phyloP scores from a whole-genome alignment of 2,113 vertebrate genomes.

The Ornithorhynchus anatinus region DNA sequence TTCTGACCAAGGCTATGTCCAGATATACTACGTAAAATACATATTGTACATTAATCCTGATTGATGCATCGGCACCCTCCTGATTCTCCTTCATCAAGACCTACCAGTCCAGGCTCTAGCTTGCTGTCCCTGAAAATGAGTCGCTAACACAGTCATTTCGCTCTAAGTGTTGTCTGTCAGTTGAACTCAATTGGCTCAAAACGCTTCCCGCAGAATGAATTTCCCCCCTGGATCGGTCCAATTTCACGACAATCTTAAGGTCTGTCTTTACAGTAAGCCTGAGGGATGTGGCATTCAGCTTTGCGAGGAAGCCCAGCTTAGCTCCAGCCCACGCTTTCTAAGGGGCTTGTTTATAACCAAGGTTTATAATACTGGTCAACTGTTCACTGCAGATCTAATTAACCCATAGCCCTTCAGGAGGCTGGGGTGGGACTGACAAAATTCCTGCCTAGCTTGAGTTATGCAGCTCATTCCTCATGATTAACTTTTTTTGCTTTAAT shows the following conservation, averaged over 20 bases:
- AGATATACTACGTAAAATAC: too few relatives aligned
- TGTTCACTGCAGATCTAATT: constrained; percentile 21
- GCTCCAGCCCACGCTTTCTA: constrained; percentile 1
- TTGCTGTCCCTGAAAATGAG: not conserved
- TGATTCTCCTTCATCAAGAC: not conserved
- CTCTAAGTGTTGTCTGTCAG: constrained; percentile 3
- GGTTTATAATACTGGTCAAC: constrained; percentile 4
- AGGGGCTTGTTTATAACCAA: constrained; percentile 38
- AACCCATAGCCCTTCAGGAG: not conserved
- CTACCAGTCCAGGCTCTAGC: not conserved
- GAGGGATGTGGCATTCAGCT: not conserved
- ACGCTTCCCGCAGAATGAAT: constrained; percentile 17
- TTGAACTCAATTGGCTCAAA: not conserved
- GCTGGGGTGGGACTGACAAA: not conserved
- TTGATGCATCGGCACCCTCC: not conserved
- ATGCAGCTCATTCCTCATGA: not conserved
- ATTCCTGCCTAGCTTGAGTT: not conserved
- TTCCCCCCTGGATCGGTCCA: constrained; percentile 2
- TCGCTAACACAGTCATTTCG: not conserved
- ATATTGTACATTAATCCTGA: not conserved
- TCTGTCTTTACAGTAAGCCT: not conserved
- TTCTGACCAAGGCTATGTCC: too few relatives aligned
- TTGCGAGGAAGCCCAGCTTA: not conserved
- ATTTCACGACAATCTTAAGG: not conserved
- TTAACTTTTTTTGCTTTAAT: constrained; percentile 21